Evolutionary conservation across 2,888 invertebrate species (phyloP), one percentile per base, ranked within the genome.

Genomic region (Trichogramma evanescens): DNA sequence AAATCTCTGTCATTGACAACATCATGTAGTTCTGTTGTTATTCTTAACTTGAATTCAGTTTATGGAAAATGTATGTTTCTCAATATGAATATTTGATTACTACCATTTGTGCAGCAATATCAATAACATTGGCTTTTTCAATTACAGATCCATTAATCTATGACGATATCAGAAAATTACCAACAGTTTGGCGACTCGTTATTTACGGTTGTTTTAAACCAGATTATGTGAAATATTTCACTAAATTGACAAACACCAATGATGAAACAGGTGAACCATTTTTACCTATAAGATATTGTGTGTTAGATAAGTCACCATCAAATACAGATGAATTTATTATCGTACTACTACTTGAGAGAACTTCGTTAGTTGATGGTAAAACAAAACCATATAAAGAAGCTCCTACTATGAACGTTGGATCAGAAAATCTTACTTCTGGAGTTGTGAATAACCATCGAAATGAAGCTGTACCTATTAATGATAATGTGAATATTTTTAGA

Each of bases 291-390:
- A 52, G 46, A 46, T 49, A 55, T 38, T 58, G 64, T n/a, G 52
- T 64, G 5, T 42, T 64, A 6, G 62, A 62, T 42, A 64, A 60
- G 46, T 60, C 52, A 42, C 62, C 64, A 41, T 46, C 62, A 39
- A 10, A 59, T 50, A 7, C 61, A 61, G 7, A 64, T 50, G 52
- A 59, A 56, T 63, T 56, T 50, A n/a, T 65, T 58, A 40, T 64
- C 38, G 50, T 68, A 51, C 44, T 65, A 51, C 8, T 64, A 26
- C 60, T 64, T 54, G 64, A 64, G 54, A 62, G 64, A 50, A 55
- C 60, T 45, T 56, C 58, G 7, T 41, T 62, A 1, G 56, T 64
- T 44, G 58, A 58, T 26, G 26, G 26, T 26, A 26, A 26, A 26
- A 26, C 26, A 26, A 26, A 26, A 26, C 26, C 26, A 2, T 26